Evolutionary conservation across 2,888 invertebrate genomes (phyloP).

Genomic region (Drosophila kuntzei): DNA sequence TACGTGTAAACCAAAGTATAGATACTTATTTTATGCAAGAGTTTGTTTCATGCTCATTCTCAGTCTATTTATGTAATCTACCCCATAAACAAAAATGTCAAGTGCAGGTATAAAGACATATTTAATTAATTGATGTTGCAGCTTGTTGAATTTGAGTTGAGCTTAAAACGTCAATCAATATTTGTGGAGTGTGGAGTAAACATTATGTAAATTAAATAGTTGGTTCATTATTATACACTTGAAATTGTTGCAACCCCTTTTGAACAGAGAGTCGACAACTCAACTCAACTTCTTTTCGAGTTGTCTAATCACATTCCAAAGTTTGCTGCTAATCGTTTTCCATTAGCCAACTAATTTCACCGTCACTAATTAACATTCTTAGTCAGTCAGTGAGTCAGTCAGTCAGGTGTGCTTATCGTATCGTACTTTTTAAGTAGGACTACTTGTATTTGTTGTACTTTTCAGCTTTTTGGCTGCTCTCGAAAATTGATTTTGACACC

Average conservation of each 20-base stretch:
- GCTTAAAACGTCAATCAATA: conserved; percentile 43
- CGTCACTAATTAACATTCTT: conserved; percentile 61
- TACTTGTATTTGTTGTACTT: conserved; percentile 18
- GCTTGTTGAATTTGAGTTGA: conserved; percentile 10
- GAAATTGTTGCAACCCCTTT: neutral
- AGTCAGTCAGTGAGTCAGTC: too few species aligned
- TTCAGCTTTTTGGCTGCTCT: conserved; percentile 28
- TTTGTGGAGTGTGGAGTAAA: conserved; percentile 5
- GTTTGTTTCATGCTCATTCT: neutral
- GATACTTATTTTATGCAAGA: neutral
- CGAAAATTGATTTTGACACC: conserved; percentile 78
- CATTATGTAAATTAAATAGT: conserved; percentile 47
- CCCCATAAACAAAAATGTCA: neutral
- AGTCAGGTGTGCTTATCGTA: conserved; percentile 41
- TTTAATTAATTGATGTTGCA: conserved; percentile 33
- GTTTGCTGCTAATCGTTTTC: conserved; percentile 59
- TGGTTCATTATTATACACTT: neutral
- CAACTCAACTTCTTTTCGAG: neutral
- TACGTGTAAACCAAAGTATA: neutral
- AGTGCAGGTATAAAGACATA: conserved; percentile 4
- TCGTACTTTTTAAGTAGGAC: conserved; percentile 6
- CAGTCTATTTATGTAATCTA: neutral
- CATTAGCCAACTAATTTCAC: conserved; percentile 58
- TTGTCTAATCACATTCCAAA: conserved; percentile 31
- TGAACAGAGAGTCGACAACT: neutral